Conservation (phyloP, 2,113 vertebrate genomes). For the Eudyptes chrysolophus region DNA sequence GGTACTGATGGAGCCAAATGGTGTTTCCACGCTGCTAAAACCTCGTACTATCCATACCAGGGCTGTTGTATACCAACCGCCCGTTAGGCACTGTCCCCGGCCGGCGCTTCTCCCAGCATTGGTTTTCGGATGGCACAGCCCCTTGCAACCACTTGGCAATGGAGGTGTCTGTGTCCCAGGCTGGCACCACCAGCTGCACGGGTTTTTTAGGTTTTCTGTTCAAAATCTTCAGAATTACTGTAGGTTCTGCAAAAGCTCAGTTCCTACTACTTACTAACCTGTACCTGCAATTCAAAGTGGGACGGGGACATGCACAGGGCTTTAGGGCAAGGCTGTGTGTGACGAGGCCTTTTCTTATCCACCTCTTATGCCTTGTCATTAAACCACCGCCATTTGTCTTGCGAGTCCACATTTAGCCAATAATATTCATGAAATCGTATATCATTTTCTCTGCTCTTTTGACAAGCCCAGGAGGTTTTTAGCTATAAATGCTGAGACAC, state of each 20-base stretch:
- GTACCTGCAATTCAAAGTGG: background rate
- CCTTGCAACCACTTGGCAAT: background rate
- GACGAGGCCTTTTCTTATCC: background rate
- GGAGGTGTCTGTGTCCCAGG: background rate
- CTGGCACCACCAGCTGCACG: background rate
- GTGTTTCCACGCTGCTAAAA: background rate
- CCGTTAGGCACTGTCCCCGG: background rate
- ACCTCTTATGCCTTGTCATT: fast-evolving
- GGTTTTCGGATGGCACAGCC: background rate
- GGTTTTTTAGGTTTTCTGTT: background rate
- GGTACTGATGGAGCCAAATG: background rate
- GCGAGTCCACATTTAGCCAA: background rate
- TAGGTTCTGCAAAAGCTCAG: background rate
- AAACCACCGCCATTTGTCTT: background rate
- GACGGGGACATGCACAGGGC: fast-evolving
- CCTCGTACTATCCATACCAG: background rate
- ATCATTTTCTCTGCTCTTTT: background rate
- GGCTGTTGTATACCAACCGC: background rate
- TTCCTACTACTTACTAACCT: background rate
- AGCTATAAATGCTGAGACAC: background rate
- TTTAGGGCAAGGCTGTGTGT: background rate
- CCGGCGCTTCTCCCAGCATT: fast-evolving
- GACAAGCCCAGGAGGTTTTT: background rate
- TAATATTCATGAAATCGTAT: background rate
- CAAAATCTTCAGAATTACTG: background rate